Evolutionary conservation across 2,797 vertebrate genomes (phyloP).

Genomic region (Gallinago stenura): DNA sequence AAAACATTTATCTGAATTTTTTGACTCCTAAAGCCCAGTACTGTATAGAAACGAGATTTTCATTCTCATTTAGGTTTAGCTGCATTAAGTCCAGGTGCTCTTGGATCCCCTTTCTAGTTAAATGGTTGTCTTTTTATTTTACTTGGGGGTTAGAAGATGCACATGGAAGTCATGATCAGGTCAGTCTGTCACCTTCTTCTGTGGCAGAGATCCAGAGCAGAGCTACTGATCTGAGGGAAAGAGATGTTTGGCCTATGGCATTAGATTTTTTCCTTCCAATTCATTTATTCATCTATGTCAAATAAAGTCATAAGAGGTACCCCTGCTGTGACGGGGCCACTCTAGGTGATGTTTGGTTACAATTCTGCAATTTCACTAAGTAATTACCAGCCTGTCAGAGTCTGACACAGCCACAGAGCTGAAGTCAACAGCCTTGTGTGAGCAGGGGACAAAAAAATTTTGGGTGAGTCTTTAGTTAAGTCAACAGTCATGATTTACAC

Average conservation of each 20-base stretch:
- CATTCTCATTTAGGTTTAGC: not conserved
- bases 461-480: not conserved
- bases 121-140: not conserved
- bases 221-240: not conserved
- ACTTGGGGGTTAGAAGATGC: not conserved
- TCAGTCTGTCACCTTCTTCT: not conserved
- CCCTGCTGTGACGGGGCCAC: not conserved
- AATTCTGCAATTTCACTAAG: not conserved
- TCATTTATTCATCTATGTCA: not conserved
- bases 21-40: not conserved
- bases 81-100: not conserved
- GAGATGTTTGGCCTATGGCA: not conserved
- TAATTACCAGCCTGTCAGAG: not conserved
- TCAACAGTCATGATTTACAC: not conserved
- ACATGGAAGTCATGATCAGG: not conserved
- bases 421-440: not conserved
- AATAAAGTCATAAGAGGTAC: not conserved
- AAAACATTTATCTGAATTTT: not conserved
- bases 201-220: not conserved
- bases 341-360: not conserved
- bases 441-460: not conserved
- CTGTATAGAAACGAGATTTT: not conserved
- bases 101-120: not conserved
- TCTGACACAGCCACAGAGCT: not conserved
- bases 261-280: not conserved